Evolutionary conservation across 2,888 invertebrate species (phyloP), one percentile per base, ranked within the genome.

Genomic region (Habrosyne pyritoides): DNA sequence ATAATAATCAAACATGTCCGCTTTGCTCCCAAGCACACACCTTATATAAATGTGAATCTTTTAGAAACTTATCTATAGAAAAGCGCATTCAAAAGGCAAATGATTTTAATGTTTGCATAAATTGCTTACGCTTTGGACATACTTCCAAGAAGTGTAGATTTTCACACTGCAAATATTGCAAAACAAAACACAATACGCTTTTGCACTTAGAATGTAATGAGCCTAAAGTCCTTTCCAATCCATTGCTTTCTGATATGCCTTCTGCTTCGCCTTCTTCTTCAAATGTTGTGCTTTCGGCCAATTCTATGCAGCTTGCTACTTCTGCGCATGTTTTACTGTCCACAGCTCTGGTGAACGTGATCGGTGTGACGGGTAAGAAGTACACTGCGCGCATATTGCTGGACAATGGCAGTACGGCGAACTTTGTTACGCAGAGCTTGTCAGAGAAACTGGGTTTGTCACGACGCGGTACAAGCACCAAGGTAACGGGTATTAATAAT

Each of bases 151-250:
- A 48, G 7, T 69, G 67, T 18, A 60, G 26, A 18, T 50, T 67
- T 0, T 50, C 60, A 0, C 63, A 50, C 28, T 69, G 67, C 49
- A 63, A 54, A 36, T 67, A 67, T 53, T 70, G 67, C 24, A 57
- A 63, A 53, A n/a, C 10, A 10, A 63, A 54, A 28, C 65, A 67
- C 33, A 66, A 61, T 46, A 63, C 66, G 0, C 57, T 67, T 10
- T 60, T 67, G 46, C 67, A 67, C 52, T 30, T 46, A 18, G 49
- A 46, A n/a, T n/a, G n/a, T n/a, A n/a, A n/a, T n/a, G n/a, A n/a
- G n/a, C n/a, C n/a, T n/a, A n/a, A n/a, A n/a, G n/a, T n/a, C n/a
- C n/a, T n/a, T n/a, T n/a, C n/a, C n/a, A n/a, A 48, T 12, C 42
- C 48, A 22, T 26, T 22, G 18, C 53, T 53, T 36, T 24, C 10